These are phyloP conservation scores for Tragelaphus imberbis DNA, from an alignment of 2,113 vertebrate species.

Conservation along the genomic window DNA sequence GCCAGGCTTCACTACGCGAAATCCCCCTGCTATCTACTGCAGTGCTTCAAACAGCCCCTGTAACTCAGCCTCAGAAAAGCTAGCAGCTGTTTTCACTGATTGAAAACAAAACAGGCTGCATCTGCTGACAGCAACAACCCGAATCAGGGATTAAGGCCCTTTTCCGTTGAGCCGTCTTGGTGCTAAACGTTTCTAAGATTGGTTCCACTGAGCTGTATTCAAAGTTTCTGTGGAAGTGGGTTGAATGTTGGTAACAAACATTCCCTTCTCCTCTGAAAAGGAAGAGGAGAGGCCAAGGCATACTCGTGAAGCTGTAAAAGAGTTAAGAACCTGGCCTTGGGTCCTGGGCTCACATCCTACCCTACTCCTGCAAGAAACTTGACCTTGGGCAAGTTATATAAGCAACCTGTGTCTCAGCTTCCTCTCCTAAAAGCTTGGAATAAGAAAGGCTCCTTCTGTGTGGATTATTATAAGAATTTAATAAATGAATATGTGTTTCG, in stretches of 20 bases:
- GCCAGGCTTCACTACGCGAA: neutral
- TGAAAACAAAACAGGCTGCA: neutral
- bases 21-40: neutral
- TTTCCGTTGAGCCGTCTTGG: neutral
- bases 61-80: neutral
- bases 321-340: neutral
- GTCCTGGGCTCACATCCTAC: neutral
- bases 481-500: neutral
- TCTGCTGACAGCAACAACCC: neutral
- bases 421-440: neutral
- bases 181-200: neutral
- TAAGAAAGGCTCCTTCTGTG: neutral
- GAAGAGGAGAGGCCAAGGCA: neutral
- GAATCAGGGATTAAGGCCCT: neutral
- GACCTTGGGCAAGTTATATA: neutral
- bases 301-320: neutral
- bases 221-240: neutral
- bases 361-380: neutral
- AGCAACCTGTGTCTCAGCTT: neutral
- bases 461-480: neutral
- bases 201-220: neutral
- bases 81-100: neutral
- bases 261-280: neutral
- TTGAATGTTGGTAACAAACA: neutral
- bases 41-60: neutral